Evolutionary conservation across 2,888 invertebrate genomes (phyloP), one percentile per base, ranked within the genome.

Genomic region (Tridacna gigas): DNA sequence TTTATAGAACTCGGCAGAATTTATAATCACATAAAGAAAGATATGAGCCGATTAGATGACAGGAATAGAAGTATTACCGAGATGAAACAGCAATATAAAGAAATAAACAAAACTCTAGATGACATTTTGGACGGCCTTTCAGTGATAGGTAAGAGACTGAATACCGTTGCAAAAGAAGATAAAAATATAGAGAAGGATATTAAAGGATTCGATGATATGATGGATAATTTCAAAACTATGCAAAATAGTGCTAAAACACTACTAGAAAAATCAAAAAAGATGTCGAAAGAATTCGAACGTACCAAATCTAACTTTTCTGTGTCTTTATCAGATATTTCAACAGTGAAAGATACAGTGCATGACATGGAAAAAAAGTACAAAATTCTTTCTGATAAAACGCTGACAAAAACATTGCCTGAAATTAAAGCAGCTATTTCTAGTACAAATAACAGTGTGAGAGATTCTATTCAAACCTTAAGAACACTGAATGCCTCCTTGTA

Each of bases 141-240:
- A 45, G 22, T 26, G 22, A 69, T 85, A 20, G 65, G 83, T 63
- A 37, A 22, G 11, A 74, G 71, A 26, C 25, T 87, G 11, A 4
- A 48, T 13, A 51, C 22, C 0, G 26, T 69, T n/a, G 37, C 45
- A 48, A 65, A 74, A 22, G 56, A 73, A 15, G 65, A 71, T 0
- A 22, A 13, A 47, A 60, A 48, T 12, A 85, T 77, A 18, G 56
- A 80, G 3, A 47, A n/a, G 7, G 66, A 25, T 26, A 47, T 87
- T 0, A 69, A 65, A 12, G 48, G 45, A 11, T 67, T 87, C 11
- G 56, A 26, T 9, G 79, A 69, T n/a, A 56, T 80, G 12, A 79
- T 87, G 83, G 71, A 83, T 67, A 47, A 69, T 25, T 83, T 81
- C 61, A 81, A 79, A 48, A 15, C 0, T n/a, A 56, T 86, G 13